A percentile compares a stretch with the other conserved stretches of the same genome.
These are phyloP conservation scores for Chlorodrepanis virens DNA, from an alignment of 2,113 vertebrate genomes.

Conservation along the genomic window DNA sequence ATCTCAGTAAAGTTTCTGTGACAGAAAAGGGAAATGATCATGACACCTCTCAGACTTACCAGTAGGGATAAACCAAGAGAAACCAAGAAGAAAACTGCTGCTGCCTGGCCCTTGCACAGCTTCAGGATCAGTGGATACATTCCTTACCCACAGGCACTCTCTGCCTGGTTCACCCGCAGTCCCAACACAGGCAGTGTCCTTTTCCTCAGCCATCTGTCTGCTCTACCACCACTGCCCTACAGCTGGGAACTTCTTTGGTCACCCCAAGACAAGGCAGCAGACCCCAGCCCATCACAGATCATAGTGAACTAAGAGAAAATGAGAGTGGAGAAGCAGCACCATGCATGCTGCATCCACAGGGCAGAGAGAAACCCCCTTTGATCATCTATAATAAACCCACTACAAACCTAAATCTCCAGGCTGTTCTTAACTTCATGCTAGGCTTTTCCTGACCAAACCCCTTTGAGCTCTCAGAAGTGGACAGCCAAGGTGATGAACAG, in stretches of 20 bases:
- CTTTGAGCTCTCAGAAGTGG: background rate
- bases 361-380: background rate
- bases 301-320: background rate
- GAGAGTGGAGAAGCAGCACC: background rate
- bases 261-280: background rate
- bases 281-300: background rate
- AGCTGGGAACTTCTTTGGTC: background rate
- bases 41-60: background rate
- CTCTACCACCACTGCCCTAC: background rate
- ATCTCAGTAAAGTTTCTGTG: background rate
- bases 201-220: background rate
- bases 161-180: background rate
- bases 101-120: background rate
- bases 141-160: rapidly evolving
- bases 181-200: background rate
- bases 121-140: background rate
- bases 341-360: rapidly evolving
- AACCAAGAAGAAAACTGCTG: background rate
- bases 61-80: background rate
- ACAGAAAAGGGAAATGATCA: background rate
- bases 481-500: background rate
- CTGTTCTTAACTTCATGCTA: background rate
- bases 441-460: background rate
- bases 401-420: background rate
- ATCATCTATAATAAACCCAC: background rate